Evolutionary conservation across 1,140 invertebrate species (phyloP).

Genomic region (Dryas iulia): DNA sequence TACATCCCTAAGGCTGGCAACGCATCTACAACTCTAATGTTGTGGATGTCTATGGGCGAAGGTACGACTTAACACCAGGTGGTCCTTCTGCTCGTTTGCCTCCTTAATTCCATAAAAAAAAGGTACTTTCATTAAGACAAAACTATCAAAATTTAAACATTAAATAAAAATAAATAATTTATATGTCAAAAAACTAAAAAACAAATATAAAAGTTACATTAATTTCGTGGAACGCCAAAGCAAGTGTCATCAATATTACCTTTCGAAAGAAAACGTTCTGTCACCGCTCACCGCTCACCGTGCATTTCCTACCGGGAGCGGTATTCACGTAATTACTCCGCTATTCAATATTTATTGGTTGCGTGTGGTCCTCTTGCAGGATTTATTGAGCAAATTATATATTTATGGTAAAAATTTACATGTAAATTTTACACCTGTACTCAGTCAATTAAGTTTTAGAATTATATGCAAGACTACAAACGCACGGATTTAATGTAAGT

Average conservation of each 20-base stretch:
- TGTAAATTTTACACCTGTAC: neutral
- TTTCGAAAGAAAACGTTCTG: neutral
- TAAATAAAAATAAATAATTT: no score
- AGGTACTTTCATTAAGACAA: no score
- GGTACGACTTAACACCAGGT: no score
- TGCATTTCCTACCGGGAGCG: neutral
- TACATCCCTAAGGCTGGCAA: no score
- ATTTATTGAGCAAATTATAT: neutral
- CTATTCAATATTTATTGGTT: neutral
- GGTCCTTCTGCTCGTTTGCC: no score
- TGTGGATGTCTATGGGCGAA: no score
- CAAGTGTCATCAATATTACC: neutral
- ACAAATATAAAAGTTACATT: no score
- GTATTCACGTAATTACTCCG: neutral
- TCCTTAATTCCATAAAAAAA: no score
- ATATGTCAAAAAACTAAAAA: no score
- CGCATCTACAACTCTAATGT: no score
- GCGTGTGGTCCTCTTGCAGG: neutral
- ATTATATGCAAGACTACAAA: neutral
- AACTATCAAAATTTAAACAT: no score
- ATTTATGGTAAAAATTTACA: neutral
- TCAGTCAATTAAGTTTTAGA: neutral
- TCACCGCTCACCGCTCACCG: neutral
- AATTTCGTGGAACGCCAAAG: neutral
- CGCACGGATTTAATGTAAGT: neutral